Conservation (phyloP, 2,797 vertebrate species). For the Euthynnus affinis region DNA sequence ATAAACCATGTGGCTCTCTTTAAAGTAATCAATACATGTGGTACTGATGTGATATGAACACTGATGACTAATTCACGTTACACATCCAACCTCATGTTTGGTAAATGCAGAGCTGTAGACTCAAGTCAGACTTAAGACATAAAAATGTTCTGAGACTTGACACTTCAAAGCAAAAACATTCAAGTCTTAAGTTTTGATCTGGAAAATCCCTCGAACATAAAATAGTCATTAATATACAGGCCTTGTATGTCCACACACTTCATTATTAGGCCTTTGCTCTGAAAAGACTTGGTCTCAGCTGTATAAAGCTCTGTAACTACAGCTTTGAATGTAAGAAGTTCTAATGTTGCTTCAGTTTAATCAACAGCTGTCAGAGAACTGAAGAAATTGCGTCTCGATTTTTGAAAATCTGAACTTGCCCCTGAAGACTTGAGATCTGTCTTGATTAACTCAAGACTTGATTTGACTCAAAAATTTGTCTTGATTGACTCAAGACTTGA, state of each 20-base stretch:
- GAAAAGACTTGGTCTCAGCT: neutral
- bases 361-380: neutral
- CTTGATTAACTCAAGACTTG: neutral
- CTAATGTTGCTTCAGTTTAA: neutral
- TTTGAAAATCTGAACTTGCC: neutral
- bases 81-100: neutral
- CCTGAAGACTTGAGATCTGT: neutral
- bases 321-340: neutral
- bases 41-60: too few relatives aligned
- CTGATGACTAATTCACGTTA: neutral
- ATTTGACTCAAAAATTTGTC: neutral
- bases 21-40: neutral
- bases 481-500: neutral
- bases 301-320: neutral
- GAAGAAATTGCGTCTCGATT: neutral
- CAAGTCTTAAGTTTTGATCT: too few relatives aligned
- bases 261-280: neutral
- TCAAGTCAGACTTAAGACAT: neutral
- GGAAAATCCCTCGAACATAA: too few relatives aligned
- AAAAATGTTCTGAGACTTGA: too few relatives aligned
- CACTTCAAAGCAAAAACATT: too few relatives aligned
- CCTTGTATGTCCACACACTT: neutral
- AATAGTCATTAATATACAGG: neutral
- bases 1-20: neutral
- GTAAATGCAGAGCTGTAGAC: too few relatives aligned